Conservation (phyloP, 1,140 invertebrate species). For the Danaus plexippus region DNA sequence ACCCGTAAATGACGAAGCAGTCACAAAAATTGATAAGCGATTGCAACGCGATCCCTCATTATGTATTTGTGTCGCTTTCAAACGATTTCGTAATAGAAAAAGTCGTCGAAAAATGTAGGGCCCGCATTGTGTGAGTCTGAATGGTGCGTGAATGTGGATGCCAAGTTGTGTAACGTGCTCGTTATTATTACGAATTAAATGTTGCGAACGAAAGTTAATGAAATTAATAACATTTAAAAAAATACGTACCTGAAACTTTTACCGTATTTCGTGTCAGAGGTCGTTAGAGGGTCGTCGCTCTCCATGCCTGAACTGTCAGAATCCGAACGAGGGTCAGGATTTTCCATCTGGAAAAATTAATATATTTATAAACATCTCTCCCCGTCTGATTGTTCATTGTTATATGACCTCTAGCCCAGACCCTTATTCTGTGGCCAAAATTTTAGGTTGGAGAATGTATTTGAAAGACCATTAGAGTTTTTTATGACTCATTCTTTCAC, state of each 20-base stretch:
- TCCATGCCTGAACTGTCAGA: conserved; percentile 72
- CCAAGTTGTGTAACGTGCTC: background rate
- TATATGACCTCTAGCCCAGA: too few species aligned
- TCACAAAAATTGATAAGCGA: background rate
- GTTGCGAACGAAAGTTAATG: background rate
- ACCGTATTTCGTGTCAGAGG: conserved; percentile 81
- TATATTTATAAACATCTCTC: too few species aligned
- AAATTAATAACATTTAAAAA: background rate
- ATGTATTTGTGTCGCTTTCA: conserved; percentile 7
- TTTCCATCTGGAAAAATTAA: conserved; percentile 42
- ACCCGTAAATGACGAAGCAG: too few species aligned
- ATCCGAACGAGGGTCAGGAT: conserved; percentile 54
- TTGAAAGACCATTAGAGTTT: too few species aligned
- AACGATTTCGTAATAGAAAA: conserved; percentile 1
- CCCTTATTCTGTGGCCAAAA: too few species aligned
- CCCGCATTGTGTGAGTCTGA: background rate
- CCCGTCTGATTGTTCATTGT: too few species aligned
- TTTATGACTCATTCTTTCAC: too few species aligned
- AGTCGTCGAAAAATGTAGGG: too few species aligned
- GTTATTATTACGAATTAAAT: background rate
- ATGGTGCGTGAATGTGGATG: background rate
- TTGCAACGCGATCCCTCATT: background rate
- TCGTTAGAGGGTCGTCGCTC: conserved; percentile 73
- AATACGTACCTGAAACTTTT: conserved; percentile 80
- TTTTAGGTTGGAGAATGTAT: too few species aligned